These are phyloP conservation scores for Dermochelys coriacea DNA, from an alignment of 2,797 vertebrate species.

Conservation along the genomic window DNA sequence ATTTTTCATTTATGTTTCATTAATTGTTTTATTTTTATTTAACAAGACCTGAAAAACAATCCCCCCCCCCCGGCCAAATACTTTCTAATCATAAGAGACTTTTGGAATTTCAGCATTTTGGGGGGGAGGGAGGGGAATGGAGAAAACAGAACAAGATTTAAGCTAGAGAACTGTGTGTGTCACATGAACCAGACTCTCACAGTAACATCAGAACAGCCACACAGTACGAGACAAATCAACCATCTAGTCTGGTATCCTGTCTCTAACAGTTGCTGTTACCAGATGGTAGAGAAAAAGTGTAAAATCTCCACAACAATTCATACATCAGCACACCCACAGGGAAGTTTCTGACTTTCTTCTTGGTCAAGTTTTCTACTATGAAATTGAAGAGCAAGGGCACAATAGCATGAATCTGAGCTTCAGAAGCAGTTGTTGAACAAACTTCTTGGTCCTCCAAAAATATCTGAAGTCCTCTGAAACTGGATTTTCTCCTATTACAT, in stretches of 20 bases:
- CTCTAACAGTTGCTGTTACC: slow-evolving; percentile 21
- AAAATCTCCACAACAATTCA: slow-evolving; percentile 29
- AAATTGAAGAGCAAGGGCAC: not conserved
- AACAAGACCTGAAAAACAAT: not conserved
- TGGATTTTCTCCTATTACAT: not conserved
- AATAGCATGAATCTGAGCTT: not conserved
- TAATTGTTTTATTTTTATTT: not conserved
- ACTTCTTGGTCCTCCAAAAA: not conserved
- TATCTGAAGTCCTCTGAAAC: not conserved
- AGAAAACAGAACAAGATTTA: not conserved
- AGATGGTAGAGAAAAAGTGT: slow-evolving; percentile 40
- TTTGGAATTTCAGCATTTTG: slow-evolving; percentile 24
- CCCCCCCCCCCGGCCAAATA: not conserved
- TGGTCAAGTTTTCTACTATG: slow-evolving; percentile 7
- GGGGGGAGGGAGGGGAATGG: no score
- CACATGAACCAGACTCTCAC: slow-evolving; percentile 49
- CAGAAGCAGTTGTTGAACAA: not conserved
- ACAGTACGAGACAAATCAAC: slow-evolving; percentile 23
- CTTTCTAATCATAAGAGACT: slow-evolving; percentile 44
- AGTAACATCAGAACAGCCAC: slow-evolving; percentile 33
- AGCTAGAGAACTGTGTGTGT: slow-evolving; percentile 71
- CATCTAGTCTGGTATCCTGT: not conserved
- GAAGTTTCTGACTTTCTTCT: not conserved
- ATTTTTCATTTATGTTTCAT: not conserved
- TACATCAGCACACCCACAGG: not conserved